Evolutionary conservation across 2,888 invertebrate species (phyloP).

Genomic region (Dryococelus australis): DNA sequence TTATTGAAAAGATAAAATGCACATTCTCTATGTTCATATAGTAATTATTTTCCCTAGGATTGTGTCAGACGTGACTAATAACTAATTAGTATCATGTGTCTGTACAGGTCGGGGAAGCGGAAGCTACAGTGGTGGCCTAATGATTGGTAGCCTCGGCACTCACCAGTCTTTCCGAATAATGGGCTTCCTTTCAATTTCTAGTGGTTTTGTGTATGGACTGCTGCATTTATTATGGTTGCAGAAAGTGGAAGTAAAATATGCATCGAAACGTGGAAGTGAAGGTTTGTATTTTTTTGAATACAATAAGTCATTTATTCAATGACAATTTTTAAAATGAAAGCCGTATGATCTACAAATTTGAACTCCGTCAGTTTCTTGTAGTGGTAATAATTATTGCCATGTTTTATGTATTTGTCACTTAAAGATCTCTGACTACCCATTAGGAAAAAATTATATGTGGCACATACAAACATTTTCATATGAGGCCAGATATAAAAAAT

Average conservation of each 20-base stretch:
- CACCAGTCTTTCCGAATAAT: constrained; percentile 80
- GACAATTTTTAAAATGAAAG: neutral
- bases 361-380: too few relatives aligned
- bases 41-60: neutral
- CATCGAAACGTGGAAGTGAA: constrained; percentile 4
- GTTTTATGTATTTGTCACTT: too few relatives aligned
- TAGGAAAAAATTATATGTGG: too few relatives aligned
- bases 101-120: constrained; percentile 77
- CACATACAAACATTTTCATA: too few relatives aligned
- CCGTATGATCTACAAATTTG: too few relatives aligned
- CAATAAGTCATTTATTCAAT: neutral
- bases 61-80: neutral
- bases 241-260: constrained; percentile 34
- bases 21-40: too few relatives aligned
- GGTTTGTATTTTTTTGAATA: neutral
- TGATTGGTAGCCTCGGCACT: constrained; percentile 78
- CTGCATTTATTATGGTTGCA: constrained; percentile 75
- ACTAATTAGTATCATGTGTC: neutral
- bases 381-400: too few relatives aligned
- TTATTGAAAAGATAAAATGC: too few relatives aligned
- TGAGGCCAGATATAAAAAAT: too few relatives aligned
- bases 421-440: too few relatives aligned
- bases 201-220: constrained; percentile 74
- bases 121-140: constrained; percentile 79
- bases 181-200: constrained; percentile 76